A percentile compares a stretch with the other conserved stretches of the same genome.
Evolutionary conservation across 2,797 vertebrate species (phyloP).

Genomic region (Uromys caudimaculatus): DNA sequence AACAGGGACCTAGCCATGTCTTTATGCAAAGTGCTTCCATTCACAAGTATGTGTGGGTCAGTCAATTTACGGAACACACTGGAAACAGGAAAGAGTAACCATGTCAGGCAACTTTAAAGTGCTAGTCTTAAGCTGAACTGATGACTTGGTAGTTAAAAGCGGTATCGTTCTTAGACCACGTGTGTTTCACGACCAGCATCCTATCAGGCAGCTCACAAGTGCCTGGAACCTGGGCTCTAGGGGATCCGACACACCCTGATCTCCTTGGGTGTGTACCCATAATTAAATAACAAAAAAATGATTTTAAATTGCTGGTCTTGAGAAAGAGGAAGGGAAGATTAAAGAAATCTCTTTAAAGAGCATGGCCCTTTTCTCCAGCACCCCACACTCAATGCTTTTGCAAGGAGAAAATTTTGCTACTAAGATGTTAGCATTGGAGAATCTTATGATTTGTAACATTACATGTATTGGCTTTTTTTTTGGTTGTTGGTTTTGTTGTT

Average conservation of each 20-base stretch:
- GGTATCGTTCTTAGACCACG: fast-evolving
- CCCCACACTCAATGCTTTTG: neutral
- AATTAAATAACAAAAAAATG: no score
- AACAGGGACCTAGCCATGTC: neutral
- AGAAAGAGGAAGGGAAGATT: neutral
- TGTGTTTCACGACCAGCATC: neutral
- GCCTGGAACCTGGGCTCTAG: no score
- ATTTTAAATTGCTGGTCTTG: neutral
- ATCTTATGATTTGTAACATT: neutral
- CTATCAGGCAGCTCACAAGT: neutral
- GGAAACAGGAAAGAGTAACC: neutral
- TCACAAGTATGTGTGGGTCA: neutral
- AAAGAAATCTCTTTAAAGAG: neutral
- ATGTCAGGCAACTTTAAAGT: neutral
- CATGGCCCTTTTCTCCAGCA: neutral
- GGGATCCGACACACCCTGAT: no score
- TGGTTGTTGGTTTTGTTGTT: neutral
- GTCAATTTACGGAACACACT: neutral
- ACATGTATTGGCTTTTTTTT: neutral
- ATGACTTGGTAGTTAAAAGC: no score
- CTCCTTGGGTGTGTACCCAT: no score
- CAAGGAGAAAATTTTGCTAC: neutral
- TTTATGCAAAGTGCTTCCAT: conserved; percentile 28
- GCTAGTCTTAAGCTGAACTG: neutral
- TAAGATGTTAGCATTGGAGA: neutral